Evolutionary conservation across 2,888 invertebrate species (phyloP).

Genomic region (Lamproptera curius): DNA sequence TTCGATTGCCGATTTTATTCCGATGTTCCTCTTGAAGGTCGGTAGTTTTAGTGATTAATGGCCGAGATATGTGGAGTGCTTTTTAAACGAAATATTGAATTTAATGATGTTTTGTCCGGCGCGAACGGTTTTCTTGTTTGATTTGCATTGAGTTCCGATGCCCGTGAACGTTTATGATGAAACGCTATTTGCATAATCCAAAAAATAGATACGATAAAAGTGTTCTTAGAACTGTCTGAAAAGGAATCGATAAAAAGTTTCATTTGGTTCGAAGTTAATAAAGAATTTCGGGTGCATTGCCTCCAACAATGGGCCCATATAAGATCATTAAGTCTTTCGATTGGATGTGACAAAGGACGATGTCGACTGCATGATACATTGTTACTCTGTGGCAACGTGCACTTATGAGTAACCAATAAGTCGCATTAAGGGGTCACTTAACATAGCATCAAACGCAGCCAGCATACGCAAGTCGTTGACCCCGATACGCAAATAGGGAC

Average conservation of each 20-base stretch:
- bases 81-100: slow-evolving; percentile 78
- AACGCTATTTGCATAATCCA: background rate
- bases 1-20: slow-evolving; percentile 77
- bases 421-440: slow-evolving; percentile 71
- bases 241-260: slow-evolving; percentile 22
- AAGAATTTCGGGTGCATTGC: slow-evolving; percentile 38
- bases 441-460: slow-evolving; percentile 58
- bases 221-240: too few species aligned
- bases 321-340: slow-evolving; percentile 33
- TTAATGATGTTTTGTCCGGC: slow-evolving; percentile 74
- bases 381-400: slow-evolving; percentile 48
- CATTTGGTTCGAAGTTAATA: slow-evolving; percentile 38
- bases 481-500: slow-evolving; percentile 59
- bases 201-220: too few species aligned
- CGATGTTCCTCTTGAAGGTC: slow-evolving; percentile 75
- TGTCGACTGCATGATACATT: slow-evolving; percentile 23
- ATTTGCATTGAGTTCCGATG: background rate
- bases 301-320: slow-evolving; percentile 40
- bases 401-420: slow-evolving; percentile 73
- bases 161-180: background rate
- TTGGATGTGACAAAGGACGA: slow-evolving; percentile 24
- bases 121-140: slow-evolving; percentile 31
- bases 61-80: slow-evolving; percentile 74
- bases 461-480: slow-evolving; percentile 68
- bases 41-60: slow-evolving; percentile 78